Conservation (phyloP, 2,888 invertebrate species). For the Orchestes rusci region DNA sequence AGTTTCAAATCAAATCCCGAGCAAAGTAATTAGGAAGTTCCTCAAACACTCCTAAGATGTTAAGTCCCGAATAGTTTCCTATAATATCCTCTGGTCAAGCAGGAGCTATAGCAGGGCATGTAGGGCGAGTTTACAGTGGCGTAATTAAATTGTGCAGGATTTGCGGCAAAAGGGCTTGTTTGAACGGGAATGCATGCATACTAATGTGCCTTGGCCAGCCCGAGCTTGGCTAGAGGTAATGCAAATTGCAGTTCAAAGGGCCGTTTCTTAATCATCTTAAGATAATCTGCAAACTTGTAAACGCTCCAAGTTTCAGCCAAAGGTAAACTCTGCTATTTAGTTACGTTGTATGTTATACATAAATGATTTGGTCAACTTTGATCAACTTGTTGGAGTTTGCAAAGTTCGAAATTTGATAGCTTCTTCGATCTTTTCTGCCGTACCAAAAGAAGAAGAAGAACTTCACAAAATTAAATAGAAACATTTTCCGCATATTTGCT, state of each 20-base stretch:
- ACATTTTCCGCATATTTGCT: too few relatives aligned
- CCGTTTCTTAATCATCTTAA: slow-evolving; percentile 34
- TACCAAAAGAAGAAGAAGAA: too few relatives aligned
- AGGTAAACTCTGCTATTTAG: slow-evolving; percentile 27
- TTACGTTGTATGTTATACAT: slow-evolving; percentile 1
- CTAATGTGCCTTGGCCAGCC: slow-evolving; percentile 32
- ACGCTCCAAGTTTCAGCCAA: slow-evolving; percentile 22
- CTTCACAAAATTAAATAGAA: too few relatives aligned
- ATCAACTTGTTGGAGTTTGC: too few relatives aligned
- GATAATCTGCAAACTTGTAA: slow-evolving; percentile 32
- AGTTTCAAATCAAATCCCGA: too few relatives aligned
- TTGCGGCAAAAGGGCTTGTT: slow-evolving; percentile 32
- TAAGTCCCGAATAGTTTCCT: slow-evolving; percentile 43
- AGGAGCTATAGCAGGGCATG: slow-evolving; percentile 39
- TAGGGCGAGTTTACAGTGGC: slow-evolving; percentile 32
- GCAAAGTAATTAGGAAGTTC: too few relatives aligned
- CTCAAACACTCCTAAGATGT: slow-evolving; percentile 38
- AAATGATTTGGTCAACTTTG: neutral
- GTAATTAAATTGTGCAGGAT: slow-evolving; percentile 43
- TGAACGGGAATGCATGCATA: slow-evolving; percentile 41
- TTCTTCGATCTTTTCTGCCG: too few relatives aligned
- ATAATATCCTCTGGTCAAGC: slow-evolving; percentile 44
- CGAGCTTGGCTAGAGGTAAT: slow-evolving; percentile 32
- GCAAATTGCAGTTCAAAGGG: slow-evolving; percentile 34
- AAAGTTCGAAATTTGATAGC: too few relatives aligned